These are phyloP conservation scores for Lagodon rhomboides DNA, from an alignment of 2,797 vertebrate genomes.

Conservation along the genomic window DNA sequence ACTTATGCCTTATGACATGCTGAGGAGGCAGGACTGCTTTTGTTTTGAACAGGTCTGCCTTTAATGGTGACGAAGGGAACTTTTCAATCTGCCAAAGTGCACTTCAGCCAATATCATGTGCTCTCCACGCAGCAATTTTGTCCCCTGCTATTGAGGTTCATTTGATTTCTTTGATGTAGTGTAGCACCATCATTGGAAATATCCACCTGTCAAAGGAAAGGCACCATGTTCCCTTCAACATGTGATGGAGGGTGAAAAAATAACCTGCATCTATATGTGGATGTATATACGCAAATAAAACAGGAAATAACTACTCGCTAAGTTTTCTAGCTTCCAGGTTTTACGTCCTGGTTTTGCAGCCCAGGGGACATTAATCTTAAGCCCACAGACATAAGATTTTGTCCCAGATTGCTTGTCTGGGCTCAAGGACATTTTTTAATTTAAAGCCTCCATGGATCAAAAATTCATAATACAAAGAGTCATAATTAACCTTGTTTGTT, in stretches of 20 bases:
- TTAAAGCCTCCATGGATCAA: too few species aligned
- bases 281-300: slow-evolving; percentile 11
- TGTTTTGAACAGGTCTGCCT: slow-evolving; percentile 63
- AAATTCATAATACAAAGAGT: too few species aligned
- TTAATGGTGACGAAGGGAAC: slow-evolving; percentile 78
- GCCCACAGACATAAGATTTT: too few species aligned
- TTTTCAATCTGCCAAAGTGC: slow-evolving; percentile 82
- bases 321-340: too few species aligned
- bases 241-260: slow-evolving; percentile 14
- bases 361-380: too few species aligned
- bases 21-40: slow-evolving; percentile 73
- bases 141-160: slow-evolving; percentile 45
- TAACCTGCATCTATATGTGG: slow-evolving; percentile 5
- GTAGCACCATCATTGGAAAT: slow-evolving; percentile 25
- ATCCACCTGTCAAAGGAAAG: slow-evolving; percentile 25
- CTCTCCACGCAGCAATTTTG: slow-evolving; percentile 41
- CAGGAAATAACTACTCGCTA: not conserved
- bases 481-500: too few species aligned
- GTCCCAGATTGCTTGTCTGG: too few species aligned
- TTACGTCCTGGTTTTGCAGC: too few species aligned
- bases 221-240: slow-evolving; percentile 17
- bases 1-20: slow-evolving; percentile 76
- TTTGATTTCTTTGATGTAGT: slow-evolving; percentile 55
- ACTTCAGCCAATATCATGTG: slow-evolving; percentile 51
- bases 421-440: too few species aligned